Evolutionary conservation across 2,797 vertebrate genomes (phyloP).

Genomic region (Anguilla pacifica): DNA sequence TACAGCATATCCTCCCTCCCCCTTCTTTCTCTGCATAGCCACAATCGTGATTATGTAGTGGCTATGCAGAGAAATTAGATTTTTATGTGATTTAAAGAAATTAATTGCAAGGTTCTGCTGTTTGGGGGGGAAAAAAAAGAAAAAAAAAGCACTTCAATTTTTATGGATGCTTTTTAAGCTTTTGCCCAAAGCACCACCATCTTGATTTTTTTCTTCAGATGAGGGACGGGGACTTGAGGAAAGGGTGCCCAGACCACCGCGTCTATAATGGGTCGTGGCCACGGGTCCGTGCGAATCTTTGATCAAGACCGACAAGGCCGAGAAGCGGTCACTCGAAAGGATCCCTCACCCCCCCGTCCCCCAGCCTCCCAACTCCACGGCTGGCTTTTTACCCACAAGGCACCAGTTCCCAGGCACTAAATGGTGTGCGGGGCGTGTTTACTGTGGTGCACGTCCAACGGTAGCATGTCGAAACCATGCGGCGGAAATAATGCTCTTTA

Average conservation of each 20-base stretch:
- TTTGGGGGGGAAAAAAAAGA: constrained; percentile 47
- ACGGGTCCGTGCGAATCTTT: constrained; percentile 76
- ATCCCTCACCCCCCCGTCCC: constrained; percentile 8
- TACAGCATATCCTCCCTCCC: constrained; percentile 21
- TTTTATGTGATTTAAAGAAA: constrained; percentile 81
- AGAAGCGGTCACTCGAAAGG: constrained; percentile 53
- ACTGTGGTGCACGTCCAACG: constrained; percentile 55
- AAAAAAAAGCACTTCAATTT: constrained; percentile 86
- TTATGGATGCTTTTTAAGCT: constrained; percentile 87
- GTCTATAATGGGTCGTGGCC: constrained; percentile 82
- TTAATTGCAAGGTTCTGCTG: constrained; percentile 73
- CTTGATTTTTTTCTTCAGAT: constrained; percentile 84
- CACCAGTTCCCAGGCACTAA: constrained; percentile 25
- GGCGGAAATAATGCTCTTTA: constrained; percentile 55
- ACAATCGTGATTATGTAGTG: constrained; percentile 84
- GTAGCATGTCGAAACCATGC: constrained; percentile 56
- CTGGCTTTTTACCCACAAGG: constrained; percentile 17
- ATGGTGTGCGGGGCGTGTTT: constrained; percentile 51
- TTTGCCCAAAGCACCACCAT: constrained; percentile 83
- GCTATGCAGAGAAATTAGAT: constrained; percentile 86
- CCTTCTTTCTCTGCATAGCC: constrained; percentile 77
- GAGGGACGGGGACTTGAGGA: constrained; percentile 67
- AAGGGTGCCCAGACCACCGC: constrained; percentile 75
- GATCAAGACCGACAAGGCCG: constrained; percentile 75
- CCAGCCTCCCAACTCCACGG: constrained; percentile 12